phyloP scores from a whole-genome alignment of 1,140 invertebrate species.

The Pseudomyrmex cubaensis region DNA sequence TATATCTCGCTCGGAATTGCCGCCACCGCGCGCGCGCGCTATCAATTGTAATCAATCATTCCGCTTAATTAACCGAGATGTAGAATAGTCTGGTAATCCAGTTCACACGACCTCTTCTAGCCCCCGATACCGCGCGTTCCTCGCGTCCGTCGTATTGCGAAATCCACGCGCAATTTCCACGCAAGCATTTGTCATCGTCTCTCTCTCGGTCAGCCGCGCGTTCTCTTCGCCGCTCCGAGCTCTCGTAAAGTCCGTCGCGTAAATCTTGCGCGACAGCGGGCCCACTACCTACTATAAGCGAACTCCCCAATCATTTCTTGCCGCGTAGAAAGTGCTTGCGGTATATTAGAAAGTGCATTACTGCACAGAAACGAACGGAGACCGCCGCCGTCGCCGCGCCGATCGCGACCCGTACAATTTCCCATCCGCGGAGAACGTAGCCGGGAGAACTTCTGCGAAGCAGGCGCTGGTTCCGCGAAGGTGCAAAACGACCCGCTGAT shows the following conservation, averaged over 20 bases:
- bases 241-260: conserved; percentile 25
- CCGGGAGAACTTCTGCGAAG: not conserved
- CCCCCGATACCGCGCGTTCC: not conserved
- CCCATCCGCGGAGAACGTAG: not conserved
- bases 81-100: not conserved
- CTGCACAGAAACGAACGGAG: conserved; percentile 14
- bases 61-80: not conserved
- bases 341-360: conserved; percentile 65
- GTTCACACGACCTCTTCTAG: conserved; percentile 7
- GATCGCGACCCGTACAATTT: conserved; percentile 61
- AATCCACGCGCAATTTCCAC: conserved; percentile 37
- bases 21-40: no score
- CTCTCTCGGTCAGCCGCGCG: not conserved
- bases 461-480: not conserved
- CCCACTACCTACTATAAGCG: conserved; percentile 10
- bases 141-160: conserved; percentile 12
- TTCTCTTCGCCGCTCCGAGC: conserved; percentile 10
- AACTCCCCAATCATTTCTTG: conserved; percentile 50
- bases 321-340: conserved; percentile 59
- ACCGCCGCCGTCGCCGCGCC: conserved; percentile 6
- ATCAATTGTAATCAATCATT: conserved; percentile 16
- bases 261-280: conserved; percentile 45
- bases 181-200: conserved; percentile 35
- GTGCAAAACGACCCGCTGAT: not conserved
- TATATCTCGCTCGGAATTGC: no score